Evolutionary conservation across 2,888 invertebrate species (phyloP).

Genomic region (Rapana venosa): DNA sequence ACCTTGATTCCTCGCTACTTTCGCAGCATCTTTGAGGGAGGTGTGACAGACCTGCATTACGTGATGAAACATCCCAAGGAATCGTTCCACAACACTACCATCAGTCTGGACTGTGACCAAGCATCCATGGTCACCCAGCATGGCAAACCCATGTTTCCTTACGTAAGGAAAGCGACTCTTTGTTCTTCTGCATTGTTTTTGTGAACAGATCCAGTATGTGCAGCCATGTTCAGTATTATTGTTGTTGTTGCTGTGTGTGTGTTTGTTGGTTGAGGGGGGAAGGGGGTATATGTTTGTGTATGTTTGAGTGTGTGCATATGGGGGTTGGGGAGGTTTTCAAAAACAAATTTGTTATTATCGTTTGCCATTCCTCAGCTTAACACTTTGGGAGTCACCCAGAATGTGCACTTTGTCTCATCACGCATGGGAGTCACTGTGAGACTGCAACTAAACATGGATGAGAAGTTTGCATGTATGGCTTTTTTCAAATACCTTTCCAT

Average conservation of each 20-base stretch:
- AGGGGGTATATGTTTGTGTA: too few species aligned
- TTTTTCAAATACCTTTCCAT: too few species aligned
- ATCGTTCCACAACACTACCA: constrained; percentile 97
- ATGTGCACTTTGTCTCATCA: too few species aligned
- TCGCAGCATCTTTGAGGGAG: constrained; percentile 98
- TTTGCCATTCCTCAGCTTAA: too few species aligned
- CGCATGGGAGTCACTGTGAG: too few species aligned
- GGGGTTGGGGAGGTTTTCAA: neutral
- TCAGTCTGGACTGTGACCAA: constrained; percentile 98
- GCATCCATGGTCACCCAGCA: constrained; percentile 99
- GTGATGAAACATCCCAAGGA: constrained; percentile 98
- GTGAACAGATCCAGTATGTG: neutral
- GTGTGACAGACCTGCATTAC: constrained; percentile 98
- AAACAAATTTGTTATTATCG: too few species aligned
- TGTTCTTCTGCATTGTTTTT: neutral
- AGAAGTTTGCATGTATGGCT: too few species aligned
- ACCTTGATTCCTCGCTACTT: constrained; percentile 99
- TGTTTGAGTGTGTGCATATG: neutral
- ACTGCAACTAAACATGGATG: too few species aligned
- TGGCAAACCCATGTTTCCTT: constrained; percentile 97
- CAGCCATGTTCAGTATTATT: too few species aligned
- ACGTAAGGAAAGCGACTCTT: constrained; percentile 82
- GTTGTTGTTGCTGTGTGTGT: too few species aligned
- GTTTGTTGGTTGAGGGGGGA: too few species aligned
- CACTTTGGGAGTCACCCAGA: too few species aligned